phyloP scores from a whole-genome alignment of 1,140 invertebrate species.

The Dolichoris vasculosae region DNA sequence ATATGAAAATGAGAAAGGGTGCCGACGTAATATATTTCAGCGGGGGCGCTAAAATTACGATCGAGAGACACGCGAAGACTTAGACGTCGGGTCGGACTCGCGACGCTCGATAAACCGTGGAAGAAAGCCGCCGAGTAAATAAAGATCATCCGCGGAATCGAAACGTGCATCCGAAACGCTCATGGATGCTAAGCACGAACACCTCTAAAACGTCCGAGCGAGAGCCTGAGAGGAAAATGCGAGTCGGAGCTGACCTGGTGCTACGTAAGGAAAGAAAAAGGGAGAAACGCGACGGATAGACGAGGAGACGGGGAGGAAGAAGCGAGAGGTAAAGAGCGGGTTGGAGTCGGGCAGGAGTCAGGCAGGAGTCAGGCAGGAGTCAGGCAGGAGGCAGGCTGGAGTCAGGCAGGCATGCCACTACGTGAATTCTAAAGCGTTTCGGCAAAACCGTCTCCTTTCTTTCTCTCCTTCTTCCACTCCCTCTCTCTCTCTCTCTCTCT shows the following conservation, averaged over 20 bases:
- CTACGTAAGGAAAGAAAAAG: constrained; percentile 11
- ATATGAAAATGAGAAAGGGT: not conserved
- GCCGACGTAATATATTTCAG: not conserved
- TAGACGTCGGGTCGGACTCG: not conserved
- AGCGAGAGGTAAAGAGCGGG: constrained; percentile 48
- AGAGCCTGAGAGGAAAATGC: constrained; percentile 44
- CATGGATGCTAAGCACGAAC: constrained; percentile 66
- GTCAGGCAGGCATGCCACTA: constrained; percentile 54
- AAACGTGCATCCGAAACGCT: constrained; percentile 37
- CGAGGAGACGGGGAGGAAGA: constrained; percentile 42
- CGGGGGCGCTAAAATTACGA: not conserved
- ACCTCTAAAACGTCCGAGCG: constrained; percentile 63
- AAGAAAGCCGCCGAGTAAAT: constrained; percentile 20
- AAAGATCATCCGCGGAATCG: constrained; percentile 18
- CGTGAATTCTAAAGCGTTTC: constrained; percentile 69
- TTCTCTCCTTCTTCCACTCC: constrained; percentile 17
- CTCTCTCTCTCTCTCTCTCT: constrained; percentile 13
- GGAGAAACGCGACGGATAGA: constrained; percentile 53
- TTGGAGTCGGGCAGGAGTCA: constrained; percentile 48
- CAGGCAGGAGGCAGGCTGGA: not conserved
- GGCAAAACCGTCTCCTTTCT: constrained; percentile 50
- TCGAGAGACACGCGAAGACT: not conserved
- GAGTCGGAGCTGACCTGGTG: constrained; percentile 5
- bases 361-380: constrained; percentile 22
- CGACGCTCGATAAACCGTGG: not conserved